A percentile compares a stretch with the other conserved stretches of the same genome.
Conservation (phyloP, 2,888 invertebrate species). For the Morpho deidamia region DNA sequence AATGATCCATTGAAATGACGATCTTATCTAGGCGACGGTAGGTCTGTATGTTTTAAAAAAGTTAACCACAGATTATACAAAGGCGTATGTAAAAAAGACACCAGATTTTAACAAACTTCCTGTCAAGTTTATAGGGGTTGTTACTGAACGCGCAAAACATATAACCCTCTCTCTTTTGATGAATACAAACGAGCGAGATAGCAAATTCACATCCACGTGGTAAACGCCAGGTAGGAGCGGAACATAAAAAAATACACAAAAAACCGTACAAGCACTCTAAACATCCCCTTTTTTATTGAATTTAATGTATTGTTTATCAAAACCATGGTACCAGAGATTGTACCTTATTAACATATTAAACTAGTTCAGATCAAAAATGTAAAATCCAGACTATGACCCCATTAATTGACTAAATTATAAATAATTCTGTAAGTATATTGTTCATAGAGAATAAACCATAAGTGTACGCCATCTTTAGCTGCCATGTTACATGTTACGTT, state of each 20-base stretch:
- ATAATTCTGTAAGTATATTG: too few relatives aligned
- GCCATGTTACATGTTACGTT: too few relatives aligned
- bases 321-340: conserved; percentile 60
- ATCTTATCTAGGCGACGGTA: conserved; percentile 54
- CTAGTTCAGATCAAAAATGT: too few relatives aligned
- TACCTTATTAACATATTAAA: conserved; percentile 36
- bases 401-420: too few relatives aligned
- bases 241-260: conserved; percentile 61
- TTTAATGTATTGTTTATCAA: conserved; percentile 60
- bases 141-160: conserved; percentile 50
- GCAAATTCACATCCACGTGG: conserved; percentile 61
- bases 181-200: conserved; percentile 38
- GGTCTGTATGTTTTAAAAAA: conserved; percentile 53
- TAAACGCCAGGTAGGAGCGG: conserved; percentile 65
- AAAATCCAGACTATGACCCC: too few relatives aligned
- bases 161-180: conserved; percentile 39
- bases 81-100: conserved; percentile 60
- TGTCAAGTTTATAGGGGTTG: conserved; percentile 55
- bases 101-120: conserved; percentile 74
- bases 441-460: too few relatives aligned
- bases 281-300: conserved; percentile 65
- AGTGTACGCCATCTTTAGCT: neutral
- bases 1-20: conserved; percentile 53
- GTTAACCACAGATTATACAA: conserved; percentile 63
- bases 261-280: conserved; percentile 65